Percentiles rank a stretch among this genome's conserved stretches.
Conservation (phyloP, 2,113 vertebrate genomes). For the Notechis scutatus region DNA sequence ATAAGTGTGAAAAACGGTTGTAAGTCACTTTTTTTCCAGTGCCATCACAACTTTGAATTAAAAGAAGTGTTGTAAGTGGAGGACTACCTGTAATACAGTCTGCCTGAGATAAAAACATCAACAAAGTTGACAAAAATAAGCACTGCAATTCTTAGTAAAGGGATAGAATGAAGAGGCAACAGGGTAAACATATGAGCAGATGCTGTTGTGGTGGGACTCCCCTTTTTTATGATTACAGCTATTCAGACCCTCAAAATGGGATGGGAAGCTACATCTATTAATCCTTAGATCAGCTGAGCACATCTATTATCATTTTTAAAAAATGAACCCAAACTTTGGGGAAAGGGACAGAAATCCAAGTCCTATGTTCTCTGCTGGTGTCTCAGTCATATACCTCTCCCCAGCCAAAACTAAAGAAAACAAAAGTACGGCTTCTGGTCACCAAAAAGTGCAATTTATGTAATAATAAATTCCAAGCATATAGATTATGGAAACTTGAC, state of each 20-base stretch:
- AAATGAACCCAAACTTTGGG: not conserved
- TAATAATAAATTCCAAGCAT: not conserved
- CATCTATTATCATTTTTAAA: not conserved
- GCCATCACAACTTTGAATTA: not conserved
- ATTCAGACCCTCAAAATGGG: not conserved
- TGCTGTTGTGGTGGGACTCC: not conserved
- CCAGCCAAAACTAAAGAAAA: not conserved
- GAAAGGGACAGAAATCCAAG: not conserved
- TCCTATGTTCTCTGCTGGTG: not conserved
- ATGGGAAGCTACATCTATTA: not conserved
- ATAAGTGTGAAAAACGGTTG: not conserved
- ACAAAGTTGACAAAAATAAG: not conserved
- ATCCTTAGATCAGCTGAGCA: not conserved
- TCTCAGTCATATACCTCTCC: not conserved
- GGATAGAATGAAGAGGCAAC: not conserved
- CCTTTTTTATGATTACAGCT: not conserved
- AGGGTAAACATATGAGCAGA: not conserved
- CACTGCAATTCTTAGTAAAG: not conserved
- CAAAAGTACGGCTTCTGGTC: not conserved
- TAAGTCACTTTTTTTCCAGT: not conserved
- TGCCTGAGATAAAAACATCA: not conserved
- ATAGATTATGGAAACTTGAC: not conserved
- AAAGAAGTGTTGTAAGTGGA: not conserved
- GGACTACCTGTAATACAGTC: not conserved
- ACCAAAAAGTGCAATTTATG: not conserved